Conservation (phyloP, 35 echinoderm and acorn worm species). For the Holothuria glaberrima region DNA sequence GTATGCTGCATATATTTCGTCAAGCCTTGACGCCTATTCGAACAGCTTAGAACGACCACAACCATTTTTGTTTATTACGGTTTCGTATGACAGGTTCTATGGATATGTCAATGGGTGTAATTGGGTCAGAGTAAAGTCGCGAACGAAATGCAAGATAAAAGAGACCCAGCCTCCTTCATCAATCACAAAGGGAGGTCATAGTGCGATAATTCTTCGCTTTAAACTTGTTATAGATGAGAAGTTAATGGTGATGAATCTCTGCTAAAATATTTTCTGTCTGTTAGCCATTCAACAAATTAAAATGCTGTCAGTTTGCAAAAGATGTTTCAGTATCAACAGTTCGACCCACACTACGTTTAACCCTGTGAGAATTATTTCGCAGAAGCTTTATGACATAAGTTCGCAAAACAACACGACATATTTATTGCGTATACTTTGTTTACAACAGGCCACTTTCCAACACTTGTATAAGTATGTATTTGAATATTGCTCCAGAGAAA, state of each 20-base stretch:
- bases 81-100: conserved; percentile 1
- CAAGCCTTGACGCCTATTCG: conserved; percentile 33
- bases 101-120: conserved; percentile 29
- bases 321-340: too few relatives aligned
- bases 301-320: neutral
- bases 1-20: neutral
- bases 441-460: too few relatives aligned
- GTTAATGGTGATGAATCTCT: conserved; percentile 30
- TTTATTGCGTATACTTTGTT: too few relatives aligned
- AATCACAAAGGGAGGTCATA: neutral
- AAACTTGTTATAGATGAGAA: neutral
- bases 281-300: neutral
- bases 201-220: neutral
- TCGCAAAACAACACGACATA: too few relatives aligned
- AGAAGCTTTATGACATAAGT: too few relatives aligned
- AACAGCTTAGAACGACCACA: conserved; percentile 29
- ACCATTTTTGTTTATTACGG: conserved; percentile 23
- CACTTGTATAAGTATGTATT: too few relatives aligned
- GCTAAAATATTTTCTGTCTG: neutral
- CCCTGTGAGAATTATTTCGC: too few relatives aligned
- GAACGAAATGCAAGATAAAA: conserved; percentile 22
- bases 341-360: too few relatives aligned
- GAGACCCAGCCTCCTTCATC: neutral
- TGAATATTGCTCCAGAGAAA: too few relatives aligned
- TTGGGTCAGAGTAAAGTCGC: conserved; percentile 14